Evolutionary conservation across 2,797 vertebrate species (phyloP).

Genomic region (Scleropages formosus): DNA sequence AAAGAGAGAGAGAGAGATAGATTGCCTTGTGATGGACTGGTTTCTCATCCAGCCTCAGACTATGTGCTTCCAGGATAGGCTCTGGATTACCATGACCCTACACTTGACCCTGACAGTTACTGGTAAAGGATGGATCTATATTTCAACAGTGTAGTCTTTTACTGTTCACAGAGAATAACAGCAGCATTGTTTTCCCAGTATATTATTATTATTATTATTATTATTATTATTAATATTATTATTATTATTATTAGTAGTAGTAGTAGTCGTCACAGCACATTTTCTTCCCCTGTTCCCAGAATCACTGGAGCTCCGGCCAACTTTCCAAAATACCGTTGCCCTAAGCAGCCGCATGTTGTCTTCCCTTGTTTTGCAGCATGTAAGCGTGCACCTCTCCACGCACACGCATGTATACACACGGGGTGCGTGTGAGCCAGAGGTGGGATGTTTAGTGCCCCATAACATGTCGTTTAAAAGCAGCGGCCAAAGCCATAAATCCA

Average conservation of each 20-base stretch:
- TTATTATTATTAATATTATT: no score
- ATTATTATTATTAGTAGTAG: no score
- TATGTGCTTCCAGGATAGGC: no score
- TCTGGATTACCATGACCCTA: no score
- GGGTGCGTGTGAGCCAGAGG: neutral
- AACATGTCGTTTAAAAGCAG: conserved; percentile 37
- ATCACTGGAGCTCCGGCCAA: neutral
- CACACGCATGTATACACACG: neutral
- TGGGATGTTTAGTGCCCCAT: neutral
- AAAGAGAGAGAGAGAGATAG: no score
- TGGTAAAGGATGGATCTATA: neutral
- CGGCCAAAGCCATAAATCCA: conserved; percentile 23
- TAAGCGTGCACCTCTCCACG: neutral
- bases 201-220: no score
- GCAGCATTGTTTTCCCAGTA: neutral
- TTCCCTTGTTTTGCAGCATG: neutral
- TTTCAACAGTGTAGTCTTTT: neutral
- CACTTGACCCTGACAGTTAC: no score
- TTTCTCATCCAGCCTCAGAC: no score
- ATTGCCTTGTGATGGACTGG: no score
- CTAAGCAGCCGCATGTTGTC: neutral
- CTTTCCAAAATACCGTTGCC: conserved; percentile 7
- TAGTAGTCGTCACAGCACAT: no score
- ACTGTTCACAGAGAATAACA: neutral
- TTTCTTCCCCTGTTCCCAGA: neutral